Evolutionary conservation across 2,797 vertebrate genomes (phyloP).

Genomic region (Alauda arvensis): DNA sequence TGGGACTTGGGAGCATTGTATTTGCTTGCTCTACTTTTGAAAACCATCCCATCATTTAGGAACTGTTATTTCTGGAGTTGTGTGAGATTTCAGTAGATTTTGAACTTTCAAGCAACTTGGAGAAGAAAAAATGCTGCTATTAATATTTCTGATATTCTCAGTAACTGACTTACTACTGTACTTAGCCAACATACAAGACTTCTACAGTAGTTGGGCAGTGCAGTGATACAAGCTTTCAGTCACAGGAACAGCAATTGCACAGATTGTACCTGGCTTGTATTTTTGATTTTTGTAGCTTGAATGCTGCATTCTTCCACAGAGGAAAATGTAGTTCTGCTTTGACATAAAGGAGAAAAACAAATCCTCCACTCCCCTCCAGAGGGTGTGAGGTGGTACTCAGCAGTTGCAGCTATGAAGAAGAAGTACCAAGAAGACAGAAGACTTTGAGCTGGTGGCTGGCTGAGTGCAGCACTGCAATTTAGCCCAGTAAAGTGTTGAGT

Average conservation of each 20-base stretch:
- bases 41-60: not conserved
- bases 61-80: not conserved
- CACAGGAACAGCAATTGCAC: not conserved
- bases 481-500: not conserved
- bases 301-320: not conserved
- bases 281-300: not conserved
- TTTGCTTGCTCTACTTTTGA: not conserved
- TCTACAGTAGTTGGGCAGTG: not conserved
- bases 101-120: not conserved
- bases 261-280: not conserved
- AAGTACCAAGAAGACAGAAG: not conserved
- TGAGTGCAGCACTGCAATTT: not conserved
- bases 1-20: accelerated
- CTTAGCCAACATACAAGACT: not conserved
- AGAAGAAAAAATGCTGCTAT: not conserved
- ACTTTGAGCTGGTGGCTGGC: not conserved
- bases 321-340: not conserved
- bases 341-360: not conserved
- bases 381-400: not conserved
- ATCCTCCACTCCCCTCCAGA: not conserved
- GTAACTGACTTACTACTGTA: not conserved
- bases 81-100: not conserved
- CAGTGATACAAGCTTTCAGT: not conserved
- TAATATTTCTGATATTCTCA: not conserved
- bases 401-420: not conserved